Percentiles rank a stretch among this genome's conserved stretches.
phyloP scores from a whole-genome alignment of 2,797 vertebrate species.

The Pantherophis alleghaniensis region DNA sequence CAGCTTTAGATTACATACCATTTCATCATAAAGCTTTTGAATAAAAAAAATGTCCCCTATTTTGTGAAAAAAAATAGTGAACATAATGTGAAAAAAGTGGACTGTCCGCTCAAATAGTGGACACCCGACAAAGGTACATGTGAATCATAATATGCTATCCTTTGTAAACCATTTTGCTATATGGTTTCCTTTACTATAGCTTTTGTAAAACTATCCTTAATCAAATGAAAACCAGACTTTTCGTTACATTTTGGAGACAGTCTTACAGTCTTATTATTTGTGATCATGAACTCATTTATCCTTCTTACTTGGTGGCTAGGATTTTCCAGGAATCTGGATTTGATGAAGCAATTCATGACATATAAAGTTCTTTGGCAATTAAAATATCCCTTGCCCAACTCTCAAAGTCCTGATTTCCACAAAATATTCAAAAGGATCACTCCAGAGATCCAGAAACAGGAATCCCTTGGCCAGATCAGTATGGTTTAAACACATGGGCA shows the following conservation, averaged over 20 bases:
- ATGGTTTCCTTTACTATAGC: conserved; percentile 35
- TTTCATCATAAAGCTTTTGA: too few relatives aligned
- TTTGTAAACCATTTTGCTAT: conserved; percentile 21
- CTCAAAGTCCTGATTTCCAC: conserved; percentile 35
- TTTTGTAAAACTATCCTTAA: conserved; percentile 50
- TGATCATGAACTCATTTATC: conserved; percentile 58
- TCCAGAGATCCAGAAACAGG: background rate
- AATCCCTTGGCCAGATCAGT: background rate
- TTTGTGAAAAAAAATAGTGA: too few relatives aligned
- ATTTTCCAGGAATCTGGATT: conserved; percentile 48
- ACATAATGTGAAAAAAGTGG: too few relatives aligned
- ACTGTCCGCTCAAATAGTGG: too few relatives aligned
- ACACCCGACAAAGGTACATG: background rate
- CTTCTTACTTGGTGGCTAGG: conserved; percentile 61
- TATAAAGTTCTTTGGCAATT: conserved; percentile 46
- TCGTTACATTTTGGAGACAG: conserved; percentile 55
- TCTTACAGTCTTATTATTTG: conserved; percentile 52
- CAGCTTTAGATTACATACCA: too few relatives aligned
- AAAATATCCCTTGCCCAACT: conserved; percentile 13
- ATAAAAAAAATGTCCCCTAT: too few relatives aligned
- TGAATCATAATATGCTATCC: conserved; percentile 13
- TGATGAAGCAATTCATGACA: conserved; percentile 1
- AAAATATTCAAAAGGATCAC: background rate
- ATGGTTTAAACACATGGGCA: too few relatives aligned
- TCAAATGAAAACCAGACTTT: conserved; percentile 42